Base-by-base conservation (phyloP, 2,888 invertebrate species). In the Plutella xylostella region DNA sequence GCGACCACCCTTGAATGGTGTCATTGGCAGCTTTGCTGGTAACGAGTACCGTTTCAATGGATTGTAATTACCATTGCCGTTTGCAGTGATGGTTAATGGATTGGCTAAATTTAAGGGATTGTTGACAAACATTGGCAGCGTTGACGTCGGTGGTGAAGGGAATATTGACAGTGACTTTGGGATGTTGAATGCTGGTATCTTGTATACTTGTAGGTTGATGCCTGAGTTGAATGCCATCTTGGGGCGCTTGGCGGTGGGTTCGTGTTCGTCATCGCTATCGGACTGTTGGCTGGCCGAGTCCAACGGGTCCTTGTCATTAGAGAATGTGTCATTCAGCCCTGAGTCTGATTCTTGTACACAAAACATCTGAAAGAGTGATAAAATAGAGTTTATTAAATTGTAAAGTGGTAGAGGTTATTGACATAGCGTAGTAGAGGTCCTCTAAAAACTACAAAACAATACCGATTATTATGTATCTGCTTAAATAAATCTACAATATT, bases 61-160 rank as follows among this genome's bases (percentile, higher is more conserved):
- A 25, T 43, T 45, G 14, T 45, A 37, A 15, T 73, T 0, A 69
- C 62, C 20, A 4, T 70, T 65, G 0, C 66, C 45, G 35, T 62
- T 72, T 2, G 52, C 61, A 0, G 65, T 63, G 0, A 79, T 63
- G 0, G 78, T 68, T 35, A 80, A 51, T 0, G 80, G 80, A 33
- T 80, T 82, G 0, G 82, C 82, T 48, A 83, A 50, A 43, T 82
- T 82, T 6, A 82, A 48, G 0, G 82, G 82, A 28, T 83, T 83
- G 39, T 80, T 80, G 0, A 83, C 80, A 46, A 80, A 80, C 45
- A 78, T 78, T 0, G 82, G 82, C 15, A 83, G 45, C 0, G 63
- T 56, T 1, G 60, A 47, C 0, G 60, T 57, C 0, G 68, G 55
- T 0, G 65, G 52, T 0, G 70, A 55, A 0, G 79, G 77, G 31